phyloP scores from a whole-genome alignment of 2,888 invertebrate species.

The Podotricha telesiphe region DNA sequence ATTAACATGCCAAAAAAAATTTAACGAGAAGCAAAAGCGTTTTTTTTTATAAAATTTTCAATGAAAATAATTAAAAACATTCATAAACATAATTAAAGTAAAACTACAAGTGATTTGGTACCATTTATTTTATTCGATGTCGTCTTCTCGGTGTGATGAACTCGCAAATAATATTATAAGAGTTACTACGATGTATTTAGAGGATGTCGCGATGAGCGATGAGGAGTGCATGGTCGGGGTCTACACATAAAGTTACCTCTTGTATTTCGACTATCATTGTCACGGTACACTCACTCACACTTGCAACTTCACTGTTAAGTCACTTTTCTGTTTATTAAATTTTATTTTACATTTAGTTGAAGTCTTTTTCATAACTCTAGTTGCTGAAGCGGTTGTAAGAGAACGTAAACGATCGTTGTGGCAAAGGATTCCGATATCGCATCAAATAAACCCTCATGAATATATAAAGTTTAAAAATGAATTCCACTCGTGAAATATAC shows the following conservation, averaged over 20 bases:
- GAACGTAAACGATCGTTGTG: constrained; percentile 23
- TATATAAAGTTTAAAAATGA: constrained; percentile 28
- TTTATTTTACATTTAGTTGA: constrained; percentile 38
- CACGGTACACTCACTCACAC: constrained; percentile 53
- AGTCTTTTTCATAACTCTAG: constrained; percentile 39
- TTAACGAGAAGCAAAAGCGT: constrained; percentile 19
- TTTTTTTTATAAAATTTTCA: constrained; percentile 10
- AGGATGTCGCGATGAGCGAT: constrained; percentile 42
- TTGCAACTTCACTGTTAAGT: constrained; percentile 44
- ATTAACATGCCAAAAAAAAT: constrained; percentile 32
- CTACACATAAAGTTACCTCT: constrained; percentile 63
- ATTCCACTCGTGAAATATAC: constrained; percentile 25
- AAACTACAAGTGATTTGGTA: constrained; percentile 25
- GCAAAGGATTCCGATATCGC: constrained; percentile 15
- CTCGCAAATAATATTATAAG: constrained; percentile 39
- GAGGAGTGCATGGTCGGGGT: constrained; percentile 38
- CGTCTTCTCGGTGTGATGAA: constrained; percentile 29
- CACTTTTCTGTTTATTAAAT: constrained; percentile 46
- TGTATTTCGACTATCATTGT: constrained; percentile 81
- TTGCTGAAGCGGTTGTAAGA: constrained; percentile 22
- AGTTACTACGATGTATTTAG: constrained; percentile 39
- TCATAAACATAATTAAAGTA: constrained; percentile 25
- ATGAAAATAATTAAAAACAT: not conserved
- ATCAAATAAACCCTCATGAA: constrained; percentile 12
- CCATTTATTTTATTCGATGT: constrained; percentile 25